These are phyloP conservation scores for Carcina quercana DNA, from an alignment of 2,888 invertebrate species.

Conservation along the genomic window DNA sequence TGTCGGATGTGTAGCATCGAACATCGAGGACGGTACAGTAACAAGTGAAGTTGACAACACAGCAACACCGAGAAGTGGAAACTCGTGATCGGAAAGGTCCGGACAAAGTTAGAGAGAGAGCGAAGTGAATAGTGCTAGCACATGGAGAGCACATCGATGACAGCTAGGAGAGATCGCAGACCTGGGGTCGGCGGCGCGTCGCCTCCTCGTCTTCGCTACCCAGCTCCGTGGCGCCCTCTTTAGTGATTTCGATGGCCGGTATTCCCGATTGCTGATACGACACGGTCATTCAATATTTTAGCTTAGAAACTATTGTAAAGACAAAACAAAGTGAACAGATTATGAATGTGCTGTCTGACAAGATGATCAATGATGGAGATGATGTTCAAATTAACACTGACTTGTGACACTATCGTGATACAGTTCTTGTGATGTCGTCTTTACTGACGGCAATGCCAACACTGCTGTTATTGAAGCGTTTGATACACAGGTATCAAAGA, in stretches of 20 bases:
- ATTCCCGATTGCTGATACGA: constrained; percentile 74
- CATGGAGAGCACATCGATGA: constrained; percentile 69
- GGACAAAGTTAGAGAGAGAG: constrained; percentile 61
- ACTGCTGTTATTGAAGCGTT: neutral
- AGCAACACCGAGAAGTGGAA: constrained; percentile 68
- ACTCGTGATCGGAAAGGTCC: constrained; percentile 58
- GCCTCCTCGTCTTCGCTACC: constrained; percentile 79
- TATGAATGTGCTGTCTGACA: constrained; percentile 44
- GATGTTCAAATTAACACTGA: constrained; percentile 21
- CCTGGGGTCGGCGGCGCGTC: constrained; percentile 64
- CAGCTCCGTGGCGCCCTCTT: constrained; percentile 81
- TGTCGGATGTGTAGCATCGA: constrained; percentile 47
- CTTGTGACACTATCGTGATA: constrained; percentile 15
- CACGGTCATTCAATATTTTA: constrained; percentile 63
- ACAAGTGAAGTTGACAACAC: constrained; percentile 63
- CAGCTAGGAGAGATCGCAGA: constrained; percentile 69
- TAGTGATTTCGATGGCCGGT: constrained; percentile 84
- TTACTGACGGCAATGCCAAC: constrained; percentile 1
- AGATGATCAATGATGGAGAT: constrained; percentile 35
- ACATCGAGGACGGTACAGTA: constrained; percentile 54
- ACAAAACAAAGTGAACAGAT: constrained; percentile 42
- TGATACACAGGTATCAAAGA: constrained; percentile 1
- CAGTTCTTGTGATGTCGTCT: constrained; percentile 2
- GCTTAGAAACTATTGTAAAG: constrained; percentile 35
- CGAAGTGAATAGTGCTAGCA: constrained; percentile 69